Conservation (phyloP, 2,113 vertebrate species). For the Balaenoptera acutorostrata region DNA sequence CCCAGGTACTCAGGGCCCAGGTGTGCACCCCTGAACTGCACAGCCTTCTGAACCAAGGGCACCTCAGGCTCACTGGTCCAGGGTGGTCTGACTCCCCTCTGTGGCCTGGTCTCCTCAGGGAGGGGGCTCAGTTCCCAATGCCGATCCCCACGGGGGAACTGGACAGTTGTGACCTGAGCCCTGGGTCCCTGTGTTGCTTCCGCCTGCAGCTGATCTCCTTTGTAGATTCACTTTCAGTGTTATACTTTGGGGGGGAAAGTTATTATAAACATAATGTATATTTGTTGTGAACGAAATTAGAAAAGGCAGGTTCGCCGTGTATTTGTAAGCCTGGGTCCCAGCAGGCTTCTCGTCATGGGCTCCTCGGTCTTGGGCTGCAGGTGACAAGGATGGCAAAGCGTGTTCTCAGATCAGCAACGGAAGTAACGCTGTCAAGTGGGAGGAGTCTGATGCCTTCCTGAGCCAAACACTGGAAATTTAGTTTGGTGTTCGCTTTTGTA, state of each 20-base stretch:
- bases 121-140: background rate
- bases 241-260: background rate
- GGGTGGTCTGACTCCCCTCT: background rate
- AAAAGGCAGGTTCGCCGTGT: rapidly evolving
- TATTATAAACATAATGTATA: rapidly evolving
- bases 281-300: background rate
- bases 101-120: rapidly evolving
- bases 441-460: background rate
- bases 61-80: background rate
- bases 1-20: background rate
- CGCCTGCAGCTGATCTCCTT: rapidly evolving
- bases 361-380: rapidly evolving
- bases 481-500: rapidly evolving
- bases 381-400: rapidly evolving
- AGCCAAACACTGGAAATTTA: background rate
- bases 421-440: rapidly evolving
- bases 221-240: too few species aligned
- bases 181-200: rapidly evolving
- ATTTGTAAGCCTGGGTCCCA: background rate
- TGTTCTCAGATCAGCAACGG: rapidly evolving
- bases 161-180: rapidly evolving
- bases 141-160: rapidly evolving
- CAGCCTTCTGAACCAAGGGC: background rate
- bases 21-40: too few species aligned
- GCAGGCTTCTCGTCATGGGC: rapidly evolving